Base-by-base conservation (phyloP, 2,113 vertebrate species). In the Urocynchramus pylzowi region DNA sequence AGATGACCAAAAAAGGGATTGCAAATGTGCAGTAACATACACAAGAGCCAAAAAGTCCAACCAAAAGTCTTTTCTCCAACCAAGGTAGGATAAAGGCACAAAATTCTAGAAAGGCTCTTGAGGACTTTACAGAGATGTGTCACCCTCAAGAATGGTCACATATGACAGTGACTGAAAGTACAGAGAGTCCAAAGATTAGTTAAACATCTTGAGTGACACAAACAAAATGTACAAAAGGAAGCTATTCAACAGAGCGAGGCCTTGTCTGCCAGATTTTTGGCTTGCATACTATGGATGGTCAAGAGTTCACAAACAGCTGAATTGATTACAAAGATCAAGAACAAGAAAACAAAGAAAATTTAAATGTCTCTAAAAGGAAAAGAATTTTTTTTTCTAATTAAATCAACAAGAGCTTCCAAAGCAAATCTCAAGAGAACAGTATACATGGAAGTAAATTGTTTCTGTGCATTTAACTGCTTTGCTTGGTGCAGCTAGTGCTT, bases 1-100 rank as follows among this genome's bases (percentile, higher is more conserved):
- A 39, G 33, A 84, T 17, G 6, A 11, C n/a, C 35, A 28, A 61
- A 60, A 64, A 89, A 61, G 8, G 13, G 49, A n/a, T 20, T 53
- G 26, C 14, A 56, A 17, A 7, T 41, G 3, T 30, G n/a, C 53
- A 89, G 11, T 20, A 31, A 73, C 18, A 33, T 4, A 77, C 1
- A 13, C 0, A 0, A 42, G 10, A 69, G 4, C 3, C 8, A 71
- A 42, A 49, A 21, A 33, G 6, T 3, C 1, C 6, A 15, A 65
- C 39, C 6, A 65, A 54, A 70, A 65, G 1, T 3, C 8, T 8
- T 37, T 73, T 52, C 22, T 42, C 11, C 21, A 73, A n/a, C 15
- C 13, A 68, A 79, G 8, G 3, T 3, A 63, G 30, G 6, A 23
- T 41, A 47, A 94, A 90, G n/a, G 37, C 33, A 75, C 28, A 75